These are phyloP conservation scores for Nebria ingens DNA, from an alignment of 1,140 invertebrate genomes.

Conservation along the genomic window DNA sequence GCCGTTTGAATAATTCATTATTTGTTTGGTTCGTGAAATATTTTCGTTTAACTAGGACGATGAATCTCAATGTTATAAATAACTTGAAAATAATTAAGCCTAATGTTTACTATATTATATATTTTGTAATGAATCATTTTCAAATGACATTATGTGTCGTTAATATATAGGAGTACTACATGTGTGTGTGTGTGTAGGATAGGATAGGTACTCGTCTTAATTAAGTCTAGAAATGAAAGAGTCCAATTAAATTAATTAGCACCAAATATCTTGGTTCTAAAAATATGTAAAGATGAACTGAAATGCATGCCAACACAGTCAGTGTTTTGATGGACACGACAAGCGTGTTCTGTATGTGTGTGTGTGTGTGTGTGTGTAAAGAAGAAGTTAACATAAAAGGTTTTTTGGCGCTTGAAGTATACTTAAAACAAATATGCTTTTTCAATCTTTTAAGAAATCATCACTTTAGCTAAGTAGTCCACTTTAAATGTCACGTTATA, in stretches of 20 bases:
- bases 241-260: constrained; percentile 8
- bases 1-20: not conserved
- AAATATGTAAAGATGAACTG: not conserved
- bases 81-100: too few relatives aligned
- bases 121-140: too few relatives aligned
- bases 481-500: not conserved
- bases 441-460: not conserved
- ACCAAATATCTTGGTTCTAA: constrained; percentile 3
- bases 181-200: too few relatives aligned
- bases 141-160: too few relatives aligned
- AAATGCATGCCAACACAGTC: not conserved
- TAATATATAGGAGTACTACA: too few relatives aligned
- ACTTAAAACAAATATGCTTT: not conserved
- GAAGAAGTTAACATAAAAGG: not conserved
- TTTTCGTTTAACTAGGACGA: too few relatives aligned
- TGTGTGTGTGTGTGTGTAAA: not conserved
- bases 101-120: too few relatives aligned
- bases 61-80: too few relatives aligned
- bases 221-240: not conserved
- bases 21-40: too few relatives aligned
- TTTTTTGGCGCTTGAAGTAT: not conserved
- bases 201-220: too few relatives aligned
- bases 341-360: not conserved
- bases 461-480: not conserved
- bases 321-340: too few relatives aligned